Percentiles rank a stretch among this genome's conserved stretches.
Conservation (phyloP, 2,888 invertebrate species). For the Sipunculus nudus region DNA sequence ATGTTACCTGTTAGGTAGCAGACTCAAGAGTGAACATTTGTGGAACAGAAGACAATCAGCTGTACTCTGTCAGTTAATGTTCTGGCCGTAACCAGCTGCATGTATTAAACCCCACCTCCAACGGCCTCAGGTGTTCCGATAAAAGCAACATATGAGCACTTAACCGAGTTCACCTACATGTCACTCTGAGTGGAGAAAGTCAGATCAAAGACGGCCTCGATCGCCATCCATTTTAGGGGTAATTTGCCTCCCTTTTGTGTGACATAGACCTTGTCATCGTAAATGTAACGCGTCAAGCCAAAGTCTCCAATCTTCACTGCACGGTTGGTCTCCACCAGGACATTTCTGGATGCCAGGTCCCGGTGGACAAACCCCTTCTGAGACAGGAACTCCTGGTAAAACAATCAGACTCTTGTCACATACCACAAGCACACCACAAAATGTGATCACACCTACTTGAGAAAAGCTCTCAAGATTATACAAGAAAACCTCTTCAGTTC, state of each 20-base stretch:
- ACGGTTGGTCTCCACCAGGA: slow-evolving; percentile 54
- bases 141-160: too few relatives aligned
- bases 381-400: slow-evolving; percentile 57
- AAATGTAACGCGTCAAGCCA: slow-evolving; percentile 61
- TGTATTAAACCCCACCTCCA: too few relatives aligned
- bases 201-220: slow-evolving; percentile 60
- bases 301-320: slow-evolving; percentile 63
- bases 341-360: slow-evolving; percentile 62
- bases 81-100: too few relatives aligned
- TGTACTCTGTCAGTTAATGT: too few relatives aligned
- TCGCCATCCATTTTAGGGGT: slow-evolving; percentile 64
- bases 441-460: too few relatives aligned
- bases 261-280: slow-evolving; percentile 58
- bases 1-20: too few relatives aligned
- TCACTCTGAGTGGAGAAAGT: slow-evolving; percentile 62
- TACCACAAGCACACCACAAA: not conserved
- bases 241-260: slow-evolving; percentile 57
- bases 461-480: too few relatives aligned
- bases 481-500: too few relatives aligned
- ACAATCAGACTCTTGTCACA: too few relatives aligned
- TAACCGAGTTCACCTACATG: slow-evolving; percentile 51
- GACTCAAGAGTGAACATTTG: too few relatives aligned
- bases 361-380: slow-evolving; percentile 62
- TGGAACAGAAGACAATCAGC: too few relatives aligned
- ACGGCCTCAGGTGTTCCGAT: too few relatives aligned